These are phyloP conservation scores for Leptopilina boulardi DNA, from an alignment of 1,140 invertebrate genomes.

Conservation along the genomic window DNA sequence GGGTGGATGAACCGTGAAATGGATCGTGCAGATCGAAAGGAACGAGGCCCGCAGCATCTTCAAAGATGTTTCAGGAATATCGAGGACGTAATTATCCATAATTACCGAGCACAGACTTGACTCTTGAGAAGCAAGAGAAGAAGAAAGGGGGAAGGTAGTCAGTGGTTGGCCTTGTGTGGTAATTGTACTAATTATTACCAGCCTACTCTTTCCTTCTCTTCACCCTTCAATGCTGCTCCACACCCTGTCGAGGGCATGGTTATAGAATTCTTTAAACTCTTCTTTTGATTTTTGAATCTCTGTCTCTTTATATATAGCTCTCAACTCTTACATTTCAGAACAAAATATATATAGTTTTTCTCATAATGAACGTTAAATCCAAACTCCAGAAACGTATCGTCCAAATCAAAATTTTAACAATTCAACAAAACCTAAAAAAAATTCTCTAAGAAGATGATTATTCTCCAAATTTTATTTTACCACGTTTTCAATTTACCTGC, in stretches of 20 bases:
- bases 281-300: slow-evolving; percentile 48
- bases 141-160: slow-evolving; percentile 55
- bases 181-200: slow-evolving; percentile 75
- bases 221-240: slow-evolving; percentile 40
- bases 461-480: no score
- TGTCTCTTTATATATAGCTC: slow-evolving; percentile 25
- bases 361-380: no score
- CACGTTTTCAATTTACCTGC: no score
- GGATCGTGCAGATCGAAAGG: slow-evolving; percentile 44
- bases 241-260: slow-evolving; percentile 43
- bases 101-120: slow-evolving; percentile 72
- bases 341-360: slow-evolving; percentile 21
- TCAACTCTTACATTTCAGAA: slow-evolving; percentile 40
- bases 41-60: slow-evolving; percentile 56
- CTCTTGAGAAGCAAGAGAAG: slow-evolving; percentile 62
- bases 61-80: slow-evolving; percentile 74
- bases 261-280: slow-evolving; percentile 39
- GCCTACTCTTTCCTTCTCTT: slow-evolving; percentile 53
- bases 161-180: slow-evolving; percentile 73
- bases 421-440: no score
- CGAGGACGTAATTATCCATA: slow-evolving; percentile 75
- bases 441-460: no score
- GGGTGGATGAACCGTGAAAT: slow-evolving; percentile 52
- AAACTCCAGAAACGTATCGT: no score
- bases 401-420: no score